Conservation (phyloP, 2,113 vertebrate genomes). For the Zosterops japonicus region DNA sequence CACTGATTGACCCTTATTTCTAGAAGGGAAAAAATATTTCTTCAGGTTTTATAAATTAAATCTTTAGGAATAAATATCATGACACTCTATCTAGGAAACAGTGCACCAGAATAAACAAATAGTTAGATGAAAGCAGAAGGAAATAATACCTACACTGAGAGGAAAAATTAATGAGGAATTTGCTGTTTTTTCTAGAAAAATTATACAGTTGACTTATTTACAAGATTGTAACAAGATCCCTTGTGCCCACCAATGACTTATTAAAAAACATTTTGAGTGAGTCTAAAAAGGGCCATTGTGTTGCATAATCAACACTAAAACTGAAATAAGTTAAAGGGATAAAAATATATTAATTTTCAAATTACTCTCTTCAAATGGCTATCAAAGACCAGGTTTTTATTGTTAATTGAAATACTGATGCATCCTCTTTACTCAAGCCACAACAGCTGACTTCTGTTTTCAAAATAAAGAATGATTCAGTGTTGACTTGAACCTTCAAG, state of each 20-base stretch:
- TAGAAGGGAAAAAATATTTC: background rate
- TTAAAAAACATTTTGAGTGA: background rate
- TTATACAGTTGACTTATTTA: background rate
- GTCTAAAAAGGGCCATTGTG: background rate
- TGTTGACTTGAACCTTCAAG: background rate
- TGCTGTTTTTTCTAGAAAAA: background rate
- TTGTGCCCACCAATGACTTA: background rate
- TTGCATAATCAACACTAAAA: background rate
- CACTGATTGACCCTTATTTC: background rate
- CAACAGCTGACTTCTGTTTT: background rate
- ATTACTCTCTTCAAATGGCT: background rate
- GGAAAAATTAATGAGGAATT: background rate
- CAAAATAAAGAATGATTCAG: background rate
- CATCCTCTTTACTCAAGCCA: background rate
- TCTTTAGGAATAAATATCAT: background rate
- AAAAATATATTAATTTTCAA: background rate
- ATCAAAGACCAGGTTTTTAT: background rate
- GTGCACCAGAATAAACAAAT: background rate
- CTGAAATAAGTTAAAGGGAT: background rate
- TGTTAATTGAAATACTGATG: background rate
- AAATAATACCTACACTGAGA: background rate
- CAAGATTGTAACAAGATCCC: background rate
- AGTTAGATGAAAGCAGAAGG: background rate
- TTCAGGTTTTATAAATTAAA: background rate
- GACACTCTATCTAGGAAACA: background rate